Base-by-base conservation (phyloP, 2,797 vertebrate species). In the Amniataba percoides region DNA sequence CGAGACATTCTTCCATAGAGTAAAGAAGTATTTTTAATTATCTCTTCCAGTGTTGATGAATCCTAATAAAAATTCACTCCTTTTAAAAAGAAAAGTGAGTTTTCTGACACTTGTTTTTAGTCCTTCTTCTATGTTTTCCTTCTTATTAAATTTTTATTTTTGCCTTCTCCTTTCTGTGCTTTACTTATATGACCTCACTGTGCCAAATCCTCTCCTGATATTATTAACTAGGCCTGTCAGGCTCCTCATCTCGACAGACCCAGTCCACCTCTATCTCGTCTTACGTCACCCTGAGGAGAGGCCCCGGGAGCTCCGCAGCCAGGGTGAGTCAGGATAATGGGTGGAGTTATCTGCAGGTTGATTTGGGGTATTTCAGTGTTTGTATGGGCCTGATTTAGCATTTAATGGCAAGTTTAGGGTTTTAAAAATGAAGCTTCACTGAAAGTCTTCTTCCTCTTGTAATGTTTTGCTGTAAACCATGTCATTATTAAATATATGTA, bases 271-370 rank as follows among this genome's bases (percentile, higher is more conserved):
- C 94, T 79, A 93, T 97, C 75, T 92, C 96, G 4, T 98, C 97
- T 0, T 98, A 96, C 2, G 97, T 96, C 88, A 97, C 96, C 0
- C 91, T 99, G 63, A 94, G 96, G 90, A 96, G 96, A 91, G 94
- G 91, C 79, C 86, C 86, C 0, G 87, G 90, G 65, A 82, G 87
- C 19, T 93, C 96, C 10, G 91, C 86, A 83, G 90, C 95, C 92
- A 97, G 95, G 96, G 95, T 96, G 89, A 93, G 88, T 70, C 61
- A 21, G 16, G 16, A 43, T 23, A 2, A 31, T 9, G 27, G 36
- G 15, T 43, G 36, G 42, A 21, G 25, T 31, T 15, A 23, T 6
- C 67, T 27, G 51, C 3, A 21, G 21, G 31, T 34, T 36, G 9
- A 27, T 21, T n/a, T 9, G 18, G 36, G 8, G 10, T 71, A 3